These are phyloP conservation scores for Petrolisthes manimaculis DNA, from an alignment of 2,888 invertebrate species.

Conservation along the genomic window DNA sequence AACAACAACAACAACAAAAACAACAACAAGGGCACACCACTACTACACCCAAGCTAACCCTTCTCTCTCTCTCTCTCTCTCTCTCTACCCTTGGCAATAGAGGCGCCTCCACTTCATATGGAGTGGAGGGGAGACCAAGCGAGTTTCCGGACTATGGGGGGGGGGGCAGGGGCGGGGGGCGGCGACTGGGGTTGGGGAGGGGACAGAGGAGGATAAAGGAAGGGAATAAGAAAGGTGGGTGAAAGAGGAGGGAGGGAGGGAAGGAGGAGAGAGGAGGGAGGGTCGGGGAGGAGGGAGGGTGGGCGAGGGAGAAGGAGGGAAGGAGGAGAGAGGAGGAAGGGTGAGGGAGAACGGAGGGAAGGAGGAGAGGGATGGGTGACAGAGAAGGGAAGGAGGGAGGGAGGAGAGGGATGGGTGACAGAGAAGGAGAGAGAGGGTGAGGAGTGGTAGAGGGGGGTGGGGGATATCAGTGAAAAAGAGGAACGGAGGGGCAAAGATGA, in stretches of 20 bases:
- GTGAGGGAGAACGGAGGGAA: neutral
- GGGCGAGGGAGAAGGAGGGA: neutral
- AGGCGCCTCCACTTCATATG: slow-evolving; percentile 11
- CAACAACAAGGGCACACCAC: too few relatives aligned
- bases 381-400: slow-evolving; percentile 10
- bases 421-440: neutral
- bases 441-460: neutral
- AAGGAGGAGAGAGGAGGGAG: neutral
- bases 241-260: too few relatives aligned
- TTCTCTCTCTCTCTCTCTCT: slow-evolving; percentile 22
- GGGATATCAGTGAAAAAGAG: neutral
- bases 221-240: neutral
- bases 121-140: neutral
- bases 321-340: neutral
- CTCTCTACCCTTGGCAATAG: neutral
- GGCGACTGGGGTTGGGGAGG: neutral
- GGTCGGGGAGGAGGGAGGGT: neutral
- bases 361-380: neutral
- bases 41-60: too few relatives aligned
- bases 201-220: neutral
- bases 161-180: neutral
- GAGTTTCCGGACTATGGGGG: neutral
- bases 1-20: too few relatives aligned
- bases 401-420: neutral
- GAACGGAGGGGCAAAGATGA: neutral